Evolutionary conservation across 2,113 vertebrate species (phyloP).

Genomic region (Hoplias malabaricus): DNA sequence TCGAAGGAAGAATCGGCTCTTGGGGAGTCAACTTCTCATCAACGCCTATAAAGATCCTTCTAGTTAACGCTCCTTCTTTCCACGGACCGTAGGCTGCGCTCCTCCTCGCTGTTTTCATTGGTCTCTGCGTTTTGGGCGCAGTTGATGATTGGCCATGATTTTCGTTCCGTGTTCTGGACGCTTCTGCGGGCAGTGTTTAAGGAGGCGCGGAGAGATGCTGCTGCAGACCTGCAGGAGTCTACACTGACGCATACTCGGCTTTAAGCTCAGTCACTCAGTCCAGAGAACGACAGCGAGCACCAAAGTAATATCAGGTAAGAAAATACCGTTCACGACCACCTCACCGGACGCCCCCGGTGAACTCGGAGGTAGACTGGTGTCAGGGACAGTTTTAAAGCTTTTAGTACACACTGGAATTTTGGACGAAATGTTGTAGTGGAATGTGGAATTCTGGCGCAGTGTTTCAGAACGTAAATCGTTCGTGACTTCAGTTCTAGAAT

Average conservation of each 20-base stretch:
- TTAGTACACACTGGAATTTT: no score
- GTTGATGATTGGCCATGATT: constrained; percentile 45
- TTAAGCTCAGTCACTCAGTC: no score
- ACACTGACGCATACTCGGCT: no score
- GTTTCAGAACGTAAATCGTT: no score
- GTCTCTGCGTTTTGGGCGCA: background rate
- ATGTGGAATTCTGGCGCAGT: background rate
- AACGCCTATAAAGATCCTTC: background rate
- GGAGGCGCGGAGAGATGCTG: background rate
- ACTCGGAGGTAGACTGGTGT: background rate
- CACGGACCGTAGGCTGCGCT: background rate
- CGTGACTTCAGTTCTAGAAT: no score
- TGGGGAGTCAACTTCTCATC: background rate
- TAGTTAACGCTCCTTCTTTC: background rate
- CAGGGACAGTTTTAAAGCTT: background rate
- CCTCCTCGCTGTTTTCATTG: background rate
- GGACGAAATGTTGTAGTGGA: background rate
- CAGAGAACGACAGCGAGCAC: no score
- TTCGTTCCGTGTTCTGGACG: constrained; percentile 58
- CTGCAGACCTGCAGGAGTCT: background rate
- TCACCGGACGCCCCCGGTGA: no score
- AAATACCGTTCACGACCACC: no score
- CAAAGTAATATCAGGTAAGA: no score
- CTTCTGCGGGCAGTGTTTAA: constrained; percentile 15
- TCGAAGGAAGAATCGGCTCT: background rate